Conservation (phyloP, 2,797 vertebrate genomes). For the Phataginus tricuspis region DNA sequence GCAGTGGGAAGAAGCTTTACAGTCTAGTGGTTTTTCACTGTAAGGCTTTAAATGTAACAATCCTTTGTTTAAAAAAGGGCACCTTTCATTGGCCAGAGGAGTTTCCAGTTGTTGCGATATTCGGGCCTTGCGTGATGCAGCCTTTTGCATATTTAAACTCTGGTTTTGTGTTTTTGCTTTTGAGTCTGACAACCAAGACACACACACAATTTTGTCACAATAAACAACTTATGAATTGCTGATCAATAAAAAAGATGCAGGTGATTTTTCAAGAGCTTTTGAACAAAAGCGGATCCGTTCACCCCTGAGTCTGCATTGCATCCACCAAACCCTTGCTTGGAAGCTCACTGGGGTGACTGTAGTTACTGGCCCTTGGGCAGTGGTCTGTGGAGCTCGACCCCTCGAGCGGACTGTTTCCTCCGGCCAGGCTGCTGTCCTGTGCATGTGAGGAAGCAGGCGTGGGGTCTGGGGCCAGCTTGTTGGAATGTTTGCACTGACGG, state of each 20-base stretch:
- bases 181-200: background rate
- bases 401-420: background rate
- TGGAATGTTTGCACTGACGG: background rate
- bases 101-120: too few species aligned
- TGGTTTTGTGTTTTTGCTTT: background rate
- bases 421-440: fast-evolving
- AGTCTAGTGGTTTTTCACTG: background rate
- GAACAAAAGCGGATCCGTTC: background rate
- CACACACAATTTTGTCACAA: background rate
- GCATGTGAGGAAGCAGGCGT: background rate
- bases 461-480: background rate
- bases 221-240: background rate
- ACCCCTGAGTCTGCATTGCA: background rate
- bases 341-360: fast-evolving
- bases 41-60: background rate
- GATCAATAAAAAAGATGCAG: background rate
- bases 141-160: background rate
- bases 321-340: too few species aligned
- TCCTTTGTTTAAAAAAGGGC: background rate
- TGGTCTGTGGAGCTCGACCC: fast-evolving
- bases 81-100: background rate
- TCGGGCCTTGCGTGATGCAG: background rate
- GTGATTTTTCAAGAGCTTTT: background rate
- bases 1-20: background rate
- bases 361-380: background rate